phyloP scores from a whole-genome alignment of 1,140 invertebrate species.

The Aphaenogaster rudis region DNA sequence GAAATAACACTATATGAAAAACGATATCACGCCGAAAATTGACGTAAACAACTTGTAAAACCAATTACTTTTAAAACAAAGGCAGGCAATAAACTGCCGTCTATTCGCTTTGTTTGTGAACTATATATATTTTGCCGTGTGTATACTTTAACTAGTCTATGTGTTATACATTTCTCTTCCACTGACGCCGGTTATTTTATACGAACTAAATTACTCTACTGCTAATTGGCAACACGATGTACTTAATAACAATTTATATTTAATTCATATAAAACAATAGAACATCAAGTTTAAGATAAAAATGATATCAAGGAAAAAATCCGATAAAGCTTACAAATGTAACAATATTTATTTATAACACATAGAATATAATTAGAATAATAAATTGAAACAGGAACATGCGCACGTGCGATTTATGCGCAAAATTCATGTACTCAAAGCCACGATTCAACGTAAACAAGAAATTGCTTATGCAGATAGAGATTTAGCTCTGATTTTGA shows the following conservation, averaged over 20 bases:
- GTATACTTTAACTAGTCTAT: background rate
- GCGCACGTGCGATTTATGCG: background rate
- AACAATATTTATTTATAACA: background rate
- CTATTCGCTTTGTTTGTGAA: background rate
- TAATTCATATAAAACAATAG: background rate
- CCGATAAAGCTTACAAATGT: background rate
- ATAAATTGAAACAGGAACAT: background rate
- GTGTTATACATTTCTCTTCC: background rate
- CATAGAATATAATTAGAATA: background rate
- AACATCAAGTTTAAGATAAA: background rate
- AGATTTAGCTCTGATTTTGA: constrained; percentile 7
- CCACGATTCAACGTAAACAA: background rate
- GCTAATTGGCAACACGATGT: background rate
- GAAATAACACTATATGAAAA: background rate
- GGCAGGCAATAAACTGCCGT: background rate
- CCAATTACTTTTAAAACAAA: constrained; percentile 24
- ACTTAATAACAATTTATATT: constrained; percentile 24
- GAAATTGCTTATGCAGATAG: constrained; percentile 5
- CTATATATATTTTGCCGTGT: background rate
- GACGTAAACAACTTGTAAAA: constrained; percentile 11
- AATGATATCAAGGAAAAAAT: background rate
- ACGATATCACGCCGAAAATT: background rate
- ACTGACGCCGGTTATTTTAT: background rate
- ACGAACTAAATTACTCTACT: constrained; percentile 17
- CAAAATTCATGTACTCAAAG: background rate